Evolutionary conservation across 2,888 invertebrate species (phyloP).

Genomic region (Geophilus truncorum): DNA sequence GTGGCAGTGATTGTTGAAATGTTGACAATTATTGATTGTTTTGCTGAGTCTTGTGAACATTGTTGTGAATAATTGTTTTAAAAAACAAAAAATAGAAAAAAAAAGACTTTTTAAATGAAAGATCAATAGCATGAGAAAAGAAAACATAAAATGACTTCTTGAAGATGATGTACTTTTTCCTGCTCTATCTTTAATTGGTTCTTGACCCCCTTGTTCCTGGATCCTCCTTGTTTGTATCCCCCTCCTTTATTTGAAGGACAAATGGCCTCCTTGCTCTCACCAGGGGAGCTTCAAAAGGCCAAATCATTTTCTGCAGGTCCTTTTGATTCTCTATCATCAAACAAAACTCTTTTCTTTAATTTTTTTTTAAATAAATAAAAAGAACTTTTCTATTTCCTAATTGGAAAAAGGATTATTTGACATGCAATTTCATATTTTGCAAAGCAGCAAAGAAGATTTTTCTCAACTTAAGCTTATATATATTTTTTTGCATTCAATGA

Average conservation of each 20-base stretch:
- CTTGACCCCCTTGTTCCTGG: not conserved
- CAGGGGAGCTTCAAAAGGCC: not conserved
- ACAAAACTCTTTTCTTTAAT: not conserved
- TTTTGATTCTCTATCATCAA: not conserved
- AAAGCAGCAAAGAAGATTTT: not conserved
- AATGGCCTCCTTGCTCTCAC: not conserved
- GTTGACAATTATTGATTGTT: not conserved
- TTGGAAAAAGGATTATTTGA: not conserved
- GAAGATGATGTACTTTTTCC: not conserved
- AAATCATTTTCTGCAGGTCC: not conserved
- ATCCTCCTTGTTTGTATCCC: not conserved
- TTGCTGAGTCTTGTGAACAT: not conserved
- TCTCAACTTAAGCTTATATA: not conserved
- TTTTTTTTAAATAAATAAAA: too few species aligned
- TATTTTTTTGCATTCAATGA: not conserved
- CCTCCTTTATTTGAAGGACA: not conserved
- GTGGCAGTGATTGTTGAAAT: not conserved
- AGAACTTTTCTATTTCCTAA: not conserved
- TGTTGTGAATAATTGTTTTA: not conserved
- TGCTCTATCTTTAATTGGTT: not conserved
- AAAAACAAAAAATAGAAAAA: too few species aligned
- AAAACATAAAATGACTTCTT: not conserved
- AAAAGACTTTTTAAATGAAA: not conserved
- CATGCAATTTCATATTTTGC: not conserved
- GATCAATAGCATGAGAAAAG: not conserved